Conservation (phyloP, 2,888 invertebrate genomes). For the Aporophyla lueneburgensis region DNA sequence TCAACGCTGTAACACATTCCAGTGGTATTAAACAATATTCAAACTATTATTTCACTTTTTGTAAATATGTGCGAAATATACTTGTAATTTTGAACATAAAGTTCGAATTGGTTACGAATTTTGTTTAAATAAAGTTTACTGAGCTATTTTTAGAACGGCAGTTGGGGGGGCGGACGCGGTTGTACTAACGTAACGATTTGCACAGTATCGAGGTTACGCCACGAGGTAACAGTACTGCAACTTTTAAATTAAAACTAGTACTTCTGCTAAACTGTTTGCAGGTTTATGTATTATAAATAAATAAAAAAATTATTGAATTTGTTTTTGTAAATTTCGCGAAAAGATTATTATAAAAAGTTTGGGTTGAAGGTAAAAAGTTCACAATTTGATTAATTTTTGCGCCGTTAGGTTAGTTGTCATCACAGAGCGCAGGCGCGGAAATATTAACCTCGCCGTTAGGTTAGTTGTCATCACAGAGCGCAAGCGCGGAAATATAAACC, state of each 20-base stretch:
- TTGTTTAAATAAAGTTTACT: background rate
- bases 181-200: constrained; percentile 38
- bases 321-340: constrained; percentile 4
- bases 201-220: constrained; percentile 12
- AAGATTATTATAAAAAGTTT: constrained; percentile 42
- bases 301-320: background rate
- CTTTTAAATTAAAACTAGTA: constrained; percentile 10
- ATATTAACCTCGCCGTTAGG: constrained; percentile 67
- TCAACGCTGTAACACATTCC: background rate
- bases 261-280: background rate
- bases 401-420: constrained; percentile 40
- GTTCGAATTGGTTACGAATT: background rate
- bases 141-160: constrained; percentile 10
- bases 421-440: constrained; percentile 67
- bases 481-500: constrained; percentile 56
- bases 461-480: constrained; percentile 49
- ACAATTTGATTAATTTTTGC: constrained; percentile 65
- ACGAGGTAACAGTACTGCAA: background rate
- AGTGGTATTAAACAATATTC: background rate
- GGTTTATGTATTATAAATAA: background rate
- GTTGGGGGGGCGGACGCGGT: constrained; percentile 5
- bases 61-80: background rate
- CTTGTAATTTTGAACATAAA: background rate
- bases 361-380: constrained; percentile 54
- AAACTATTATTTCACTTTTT: constrained; percentile 11